These are phyloP conservation scores for Formicarius rufipectus DNA, from an alignment of 2,113 vertebrate genomes.

Conservation along the genomic window DNA sequence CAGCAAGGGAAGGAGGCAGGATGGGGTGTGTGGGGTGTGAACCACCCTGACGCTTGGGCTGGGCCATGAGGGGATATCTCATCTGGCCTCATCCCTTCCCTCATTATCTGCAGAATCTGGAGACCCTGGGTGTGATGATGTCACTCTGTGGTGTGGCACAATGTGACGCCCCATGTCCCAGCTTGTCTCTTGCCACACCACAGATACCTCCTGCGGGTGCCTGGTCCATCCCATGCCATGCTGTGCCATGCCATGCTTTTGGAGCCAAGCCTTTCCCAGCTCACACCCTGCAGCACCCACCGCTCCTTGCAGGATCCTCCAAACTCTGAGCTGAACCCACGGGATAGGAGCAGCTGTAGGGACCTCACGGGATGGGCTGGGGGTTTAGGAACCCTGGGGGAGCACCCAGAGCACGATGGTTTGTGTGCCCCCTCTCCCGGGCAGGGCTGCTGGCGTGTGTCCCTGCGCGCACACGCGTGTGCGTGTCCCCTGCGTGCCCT, in stretches of 20 bases:
- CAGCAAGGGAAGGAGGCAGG: neutral
- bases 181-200: neutral
- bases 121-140: neutral
- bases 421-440: rapidly evolving
- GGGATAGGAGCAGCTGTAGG: neutral
- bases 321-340: neutral
- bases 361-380: too few species aligned
- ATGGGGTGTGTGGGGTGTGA: neutral
- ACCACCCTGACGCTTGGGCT: rapidly evolving
- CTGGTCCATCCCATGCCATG: rapidly evolving
- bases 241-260: rapidly evolving
- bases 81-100: neutral
- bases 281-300: neutral
- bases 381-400: neutral
- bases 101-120: neutral
- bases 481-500: neutral
- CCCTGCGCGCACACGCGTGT: neutral
- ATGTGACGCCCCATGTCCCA: neutral
- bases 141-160: neutral
- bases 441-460: rapidly evolving
- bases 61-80: neutral
- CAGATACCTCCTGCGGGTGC: neutral
- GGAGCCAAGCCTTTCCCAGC: neutral
- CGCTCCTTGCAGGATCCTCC: rapidly evolving
- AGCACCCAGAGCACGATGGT: rapidly evolving